phyloP scores from a whole-genome alignment of 1,140 invertebrate genomes.

The Drosophila melanica region DNA sequence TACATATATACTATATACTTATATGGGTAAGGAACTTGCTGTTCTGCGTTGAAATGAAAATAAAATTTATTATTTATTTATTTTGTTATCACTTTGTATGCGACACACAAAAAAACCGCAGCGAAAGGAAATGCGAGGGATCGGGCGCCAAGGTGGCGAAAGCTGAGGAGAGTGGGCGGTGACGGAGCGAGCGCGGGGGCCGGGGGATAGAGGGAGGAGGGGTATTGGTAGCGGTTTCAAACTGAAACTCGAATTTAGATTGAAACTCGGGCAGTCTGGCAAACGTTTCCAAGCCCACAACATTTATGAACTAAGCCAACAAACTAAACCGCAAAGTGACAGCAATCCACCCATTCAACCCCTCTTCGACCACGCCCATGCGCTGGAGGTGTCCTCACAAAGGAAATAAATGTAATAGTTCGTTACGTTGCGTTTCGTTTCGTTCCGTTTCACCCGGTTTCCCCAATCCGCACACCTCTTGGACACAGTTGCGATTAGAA shows the following conservation, averaged over 20 bases:
- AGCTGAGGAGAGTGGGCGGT: too few species aligned
- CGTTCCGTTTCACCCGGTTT: not conserved
- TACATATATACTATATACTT: not conserved
- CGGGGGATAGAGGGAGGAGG: too few species aligned
- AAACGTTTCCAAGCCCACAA: constrained; percentile 33
- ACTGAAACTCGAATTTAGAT: constrained; percentile 24
- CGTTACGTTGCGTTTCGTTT: constrained; percentile 26
- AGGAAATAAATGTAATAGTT: constrained; percentile 78
- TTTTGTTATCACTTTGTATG: constrained; percentile 81
- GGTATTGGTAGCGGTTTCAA: constrained; percentile 4
- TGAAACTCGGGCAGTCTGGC: constrained; percentile 14
- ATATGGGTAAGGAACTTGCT: constrained; percentile 27
- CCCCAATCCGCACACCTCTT: not conserved
- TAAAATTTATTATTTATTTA: constrained; percentile 81
- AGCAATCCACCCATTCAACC: constrained; percentile 9
- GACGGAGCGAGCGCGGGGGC: too few species aligned
- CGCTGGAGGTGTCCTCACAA: constrained; percentile 27
- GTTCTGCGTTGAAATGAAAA: constrained; percentile 70
- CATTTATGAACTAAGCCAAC: constrained; percentile 72
- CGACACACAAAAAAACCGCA: constrained; percentile 43
- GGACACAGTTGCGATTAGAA: constrained; percentile 72
- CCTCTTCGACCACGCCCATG: not conserved
- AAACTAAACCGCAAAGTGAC: constrained; percentile 61
- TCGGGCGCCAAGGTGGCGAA: too few species aligned
- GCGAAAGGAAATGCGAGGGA: constrained; percentile 11